Evolutionary conservation across 2,797 vertebrate genomes (phyloP).

Genomic region (Euphonia xanthogaster): DNA sequence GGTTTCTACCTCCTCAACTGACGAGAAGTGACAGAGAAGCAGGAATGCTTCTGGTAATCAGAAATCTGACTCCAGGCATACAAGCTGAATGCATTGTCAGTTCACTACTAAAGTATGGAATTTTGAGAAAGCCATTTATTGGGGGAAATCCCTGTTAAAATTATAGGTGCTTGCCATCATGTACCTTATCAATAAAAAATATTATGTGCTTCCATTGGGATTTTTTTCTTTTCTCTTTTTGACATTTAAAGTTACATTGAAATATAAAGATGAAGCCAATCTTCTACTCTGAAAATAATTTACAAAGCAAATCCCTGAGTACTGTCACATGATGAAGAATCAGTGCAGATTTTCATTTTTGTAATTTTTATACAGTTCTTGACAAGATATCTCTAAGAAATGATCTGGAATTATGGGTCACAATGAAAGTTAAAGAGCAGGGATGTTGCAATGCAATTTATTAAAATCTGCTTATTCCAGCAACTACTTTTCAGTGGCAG

Average conservation of each 20-base stretch:
- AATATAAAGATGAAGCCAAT: neutral
- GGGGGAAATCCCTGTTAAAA: neutral
- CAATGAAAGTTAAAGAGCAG: neutral
- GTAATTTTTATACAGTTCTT: neutral
- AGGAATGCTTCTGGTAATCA: neutral
- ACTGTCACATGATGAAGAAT: neutral
- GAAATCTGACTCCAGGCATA: neutral
- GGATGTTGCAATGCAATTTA: neutral
- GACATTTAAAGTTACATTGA: neutral
- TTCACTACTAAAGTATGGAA: neutral
- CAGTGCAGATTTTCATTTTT: neutral
- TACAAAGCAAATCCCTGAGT: neutral
- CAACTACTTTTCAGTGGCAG: neutral
- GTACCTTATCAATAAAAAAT: neutral
- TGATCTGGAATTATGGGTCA: neutral
- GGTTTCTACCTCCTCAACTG: neutral
- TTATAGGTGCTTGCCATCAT: neutral
- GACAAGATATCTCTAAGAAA: neutral
- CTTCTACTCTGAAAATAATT: neutral
- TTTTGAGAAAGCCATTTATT: neutral
- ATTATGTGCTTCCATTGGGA: fast-evolving
- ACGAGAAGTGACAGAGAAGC: neutral
- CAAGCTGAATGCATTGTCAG: fast-evolving
- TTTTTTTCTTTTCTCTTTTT: neutral
- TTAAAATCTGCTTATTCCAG: constrained; percentile 14